Conservation (phyloP, 2,888 invertebrate genomes). For the Quadroppia sp. region DNA sequence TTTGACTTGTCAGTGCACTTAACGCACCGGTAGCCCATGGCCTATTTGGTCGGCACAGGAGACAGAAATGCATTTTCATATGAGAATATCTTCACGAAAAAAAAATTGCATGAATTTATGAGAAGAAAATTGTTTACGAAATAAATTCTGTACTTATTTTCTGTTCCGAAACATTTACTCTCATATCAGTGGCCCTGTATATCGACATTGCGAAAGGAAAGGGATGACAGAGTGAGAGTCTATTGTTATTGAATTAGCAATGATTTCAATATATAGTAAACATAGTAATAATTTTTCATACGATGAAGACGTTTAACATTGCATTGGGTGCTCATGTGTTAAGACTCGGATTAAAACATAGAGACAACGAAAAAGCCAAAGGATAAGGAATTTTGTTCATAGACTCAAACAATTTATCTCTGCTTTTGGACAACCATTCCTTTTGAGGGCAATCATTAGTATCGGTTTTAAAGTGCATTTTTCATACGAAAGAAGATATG, state of each 20-base stretch:
- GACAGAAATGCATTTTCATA: background rate
- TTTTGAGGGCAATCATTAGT: too few species aligned
- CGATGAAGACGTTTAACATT: background rate
- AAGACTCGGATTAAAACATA: too few species aligned
- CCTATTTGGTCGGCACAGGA: too few species aligned
- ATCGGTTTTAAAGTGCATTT: too few species aligned
- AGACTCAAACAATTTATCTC: too few species aligned
- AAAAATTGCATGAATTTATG: background rate
- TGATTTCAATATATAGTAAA: constrained; percentile 7
- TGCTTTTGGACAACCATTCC: too few species aligned
- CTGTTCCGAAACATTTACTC: background rate
- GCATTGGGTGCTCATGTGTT: too few species aligned
- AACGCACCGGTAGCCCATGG: background rate
- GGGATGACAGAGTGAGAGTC: constrained; percentile 1
- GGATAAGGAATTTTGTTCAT: too few species aligned
- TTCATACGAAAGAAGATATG: too few species aligned
- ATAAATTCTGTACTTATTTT: background rate
- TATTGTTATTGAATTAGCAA: constrained; percentile 17
- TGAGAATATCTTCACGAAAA: background rate
- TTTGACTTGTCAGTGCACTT: background rate
- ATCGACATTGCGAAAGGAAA: background rate
- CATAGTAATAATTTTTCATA: background rate
- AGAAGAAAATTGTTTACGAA: background rate
- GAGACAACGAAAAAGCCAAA: too few species aligned
- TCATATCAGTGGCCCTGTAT: background rate